Conservation (phyloP, 2,888 invertebrate genomes). For the Andrena marginata region DNA sequence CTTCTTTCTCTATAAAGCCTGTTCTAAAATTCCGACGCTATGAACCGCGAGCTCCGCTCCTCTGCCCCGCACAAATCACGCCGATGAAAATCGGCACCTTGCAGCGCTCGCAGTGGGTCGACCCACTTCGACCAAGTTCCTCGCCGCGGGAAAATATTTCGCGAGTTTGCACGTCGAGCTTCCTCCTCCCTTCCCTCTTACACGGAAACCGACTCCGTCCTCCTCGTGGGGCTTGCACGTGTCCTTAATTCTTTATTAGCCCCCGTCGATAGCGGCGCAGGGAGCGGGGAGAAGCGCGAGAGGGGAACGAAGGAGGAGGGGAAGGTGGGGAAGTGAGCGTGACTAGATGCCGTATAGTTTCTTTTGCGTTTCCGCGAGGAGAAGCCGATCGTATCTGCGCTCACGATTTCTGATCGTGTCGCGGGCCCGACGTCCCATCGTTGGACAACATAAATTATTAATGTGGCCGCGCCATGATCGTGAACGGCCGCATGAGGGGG, state of each 20-base stretch:
- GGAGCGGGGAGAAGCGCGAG: not conserved
- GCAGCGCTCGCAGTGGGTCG: not conserved
- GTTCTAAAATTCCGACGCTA: not conserved
- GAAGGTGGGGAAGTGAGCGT: constrained; percentile 53
- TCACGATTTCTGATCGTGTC: constrained; percentile 80
- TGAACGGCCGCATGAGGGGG: constrained; percentile 62
- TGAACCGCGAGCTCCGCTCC: not conserved
- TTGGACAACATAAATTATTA: constrained; percentile 78
- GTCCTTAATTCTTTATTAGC: constrained; percentile 73
- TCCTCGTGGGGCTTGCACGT: constrained; percentile 57
- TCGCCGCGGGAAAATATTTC: constrained; percentile 36
- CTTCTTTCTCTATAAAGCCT: not conserved
- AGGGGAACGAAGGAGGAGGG: not conserved
- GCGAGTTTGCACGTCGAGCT: constrained; percentile 37
- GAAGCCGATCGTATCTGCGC: constrained; percentile 75
- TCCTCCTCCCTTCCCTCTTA: not conserved
- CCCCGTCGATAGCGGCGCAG: constrained; percentile 18
- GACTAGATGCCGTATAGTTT: constrained; percentile 63
- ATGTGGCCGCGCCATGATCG: constrained; percentile 74
- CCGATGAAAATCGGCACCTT: constrained; percentile 1
- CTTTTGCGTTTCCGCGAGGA: constrained; percentile 71
- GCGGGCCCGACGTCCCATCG: constrained; percentile 73
- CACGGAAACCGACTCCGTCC: constrained; percentile 44
- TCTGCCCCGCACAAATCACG: not conserved
- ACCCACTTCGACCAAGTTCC: constrained; percentile 14